Base-by-base conservation (phyloP, 2,888 invertebrate genomes). In the Erannis defoliaria region DNA sequence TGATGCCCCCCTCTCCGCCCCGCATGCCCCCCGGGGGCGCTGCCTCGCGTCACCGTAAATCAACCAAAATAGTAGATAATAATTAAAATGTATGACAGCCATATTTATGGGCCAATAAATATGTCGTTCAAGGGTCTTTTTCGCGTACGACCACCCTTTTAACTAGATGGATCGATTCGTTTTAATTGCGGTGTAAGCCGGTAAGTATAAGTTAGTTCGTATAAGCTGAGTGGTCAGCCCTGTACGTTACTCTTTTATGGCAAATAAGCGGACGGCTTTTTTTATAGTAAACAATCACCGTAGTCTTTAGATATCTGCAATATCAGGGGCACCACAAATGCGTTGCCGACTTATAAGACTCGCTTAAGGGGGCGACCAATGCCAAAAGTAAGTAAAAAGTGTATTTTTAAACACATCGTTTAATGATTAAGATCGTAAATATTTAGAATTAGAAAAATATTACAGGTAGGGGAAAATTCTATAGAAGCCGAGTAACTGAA, bases 71-170 rank as follows among this genome's bases (percentile, higher is more conserved):
- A 78, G 76, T 81, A 82, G 82, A 81, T 81, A 84, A 83, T 86
- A 85, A 86, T 86, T 86, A 86, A 71, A 84, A 85, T 81, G 83
- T 85, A 84, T 84, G 85, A 86, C 83, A 80, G 77, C 77, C 74
- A 71, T 81, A 87, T 86, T 87, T 86, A 87, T 83, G 78, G 74
- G 72, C 72, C 77, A 78, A 83, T 86, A 86, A 87, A 86, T 82
- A 84, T 82, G 84, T 85, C 84, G 80, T 77, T 75, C 73, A 76
- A 74, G 74, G 72, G 70, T 68, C 68, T 59, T 69, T 68, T 70
- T 68, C 65, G 73, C 66, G 70, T 71, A 54, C 63, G 56, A 49
- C 50, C 59, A 59, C 58, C 51, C 42, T 49, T 55, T 42, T 63
- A 63, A 58, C 58, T 55, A 55, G 58, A 51, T 45, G 55, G 55